phyloP scores from a whole-genome alignment of 64 coral and sea anemone genomes.

The Dendronephthya gigantea region DNA sequence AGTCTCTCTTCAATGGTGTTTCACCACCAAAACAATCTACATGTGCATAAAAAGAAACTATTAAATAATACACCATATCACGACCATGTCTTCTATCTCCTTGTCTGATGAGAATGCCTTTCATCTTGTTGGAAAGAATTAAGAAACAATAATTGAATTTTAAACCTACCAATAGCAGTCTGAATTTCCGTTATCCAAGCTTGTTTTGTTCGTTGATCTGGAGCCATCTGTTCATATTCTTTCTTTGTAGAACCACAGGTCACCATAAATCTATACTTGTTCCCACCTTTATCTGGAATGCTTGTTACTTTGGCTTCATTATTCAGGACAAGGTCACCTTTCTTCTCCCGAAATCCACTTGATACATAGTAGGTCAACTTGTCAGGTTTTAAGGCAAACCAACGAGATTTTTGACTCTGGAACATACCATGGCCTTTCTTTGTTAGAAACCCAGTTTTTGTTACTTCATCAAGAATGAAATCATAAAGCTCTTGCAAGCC shows the following conservation, averaged over 20 bases:
- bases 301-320: constrained; percentile 49
- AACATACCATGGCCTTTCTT: constrained; percentile 79
- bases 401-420: constrained; percentile 60
- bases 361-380: constrained; percentile 53
- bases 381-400: constrained; percentile 75
- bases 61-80: background rate
- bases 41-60: background rate
- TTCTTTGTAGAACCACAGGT: constrained; percentile 54
- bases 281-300: constrained; percentile 24
- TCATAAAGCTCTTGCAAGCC: constrained; percentile 73
- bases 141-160: background rate
- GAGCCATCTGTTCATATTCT: constrained; percentile 57
- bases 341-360: constrained; percentile 43
- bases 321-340: constrained; percentile 55
- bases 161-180: constrained; percentile 59
- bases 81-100: no score
- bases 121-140: background rate
- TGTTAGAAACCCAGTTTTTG: constrained; percentile 63
- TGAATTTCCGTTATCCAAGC: constrained; percentile 83
- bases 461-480: constrained; percentile 48
- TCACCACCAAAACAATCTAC: constrained; percentile 49
- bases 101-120: background rate
- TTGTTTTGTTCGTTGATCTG: constrained; percentile 66
- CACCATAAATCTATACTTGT: constrained; percentile 52
- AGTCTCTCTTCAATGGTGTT: constrained; percentile 58